Evolutionary conservation across 1,140 invertebrate species (phyloP).

Genomic region (Drosophila nigrodunni): DNA sequence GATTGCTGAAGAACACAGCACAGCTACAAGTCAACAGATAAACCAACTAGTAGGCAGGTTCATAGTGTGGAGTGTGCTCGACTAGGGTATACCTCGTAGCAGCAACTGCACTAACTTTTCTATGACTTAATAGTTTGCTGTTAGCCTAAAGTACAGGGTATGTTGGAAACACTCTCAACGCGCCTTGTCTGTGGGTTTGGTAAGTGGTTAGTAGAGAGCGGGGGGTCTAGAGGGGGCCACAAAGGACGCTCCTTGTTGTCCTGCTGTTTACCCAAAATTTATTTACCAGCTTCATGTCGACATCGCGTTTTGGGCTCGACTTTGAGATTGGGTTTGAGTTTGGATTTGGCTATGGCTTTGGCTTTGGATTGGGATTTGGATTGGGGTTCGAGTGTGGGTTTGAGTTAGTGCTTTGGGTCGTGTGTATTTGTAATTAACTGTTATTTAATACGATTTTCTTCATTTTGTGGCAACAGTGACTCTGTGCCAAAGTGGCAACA

Average conservation of each 20-base stretch:
- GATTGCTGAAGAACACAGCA: conserved; percentile 19
- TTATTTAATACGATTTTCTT: conserved; percentile 81
- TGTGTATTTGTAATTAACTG: conserved; percentile 78
- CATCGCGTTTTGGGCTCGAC: conserved; percentile 36
- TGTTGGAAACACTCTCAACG: too few species aligned
- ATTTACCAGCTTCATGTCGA: conserved; percentile 51
- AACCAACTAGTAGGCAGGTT: conserved; percentile 22
- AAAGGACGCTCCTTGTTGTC: not conserved
- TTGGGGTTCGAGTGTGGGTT: not conserved
- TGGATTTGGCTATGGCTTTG: not conserved
- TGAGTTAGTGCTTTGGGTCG: conserved; percentile 12
- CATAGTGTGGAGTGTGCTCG: not conserved
- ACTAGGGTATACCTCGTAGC: not conserved
- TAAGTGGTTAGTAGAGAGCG: not conserved
- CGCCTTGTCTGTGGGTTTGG: too few species aligned
- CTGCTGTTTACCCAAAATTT: conserved; percentile 38
- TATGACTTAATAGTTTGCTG: too few species aligned
- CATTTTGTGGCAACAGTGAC: conserved; percentile 50
- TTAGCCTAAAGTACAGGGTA: too few species aligned
- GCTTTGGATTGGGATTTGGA: not conserved
- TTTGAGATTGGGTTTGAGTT: conserved; percentile 9
- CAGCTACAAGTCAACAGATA: conserved; percentile 43
- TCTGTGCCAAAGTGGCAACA: conserved; percentile 14
- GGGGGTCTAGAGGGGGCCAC: not conserved
- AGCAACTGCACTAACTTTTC: too few species aligned